Base-by-base conservation (phyloP, 1,140 invertebrate species). In the Meloidogyne exigua region DNA sequence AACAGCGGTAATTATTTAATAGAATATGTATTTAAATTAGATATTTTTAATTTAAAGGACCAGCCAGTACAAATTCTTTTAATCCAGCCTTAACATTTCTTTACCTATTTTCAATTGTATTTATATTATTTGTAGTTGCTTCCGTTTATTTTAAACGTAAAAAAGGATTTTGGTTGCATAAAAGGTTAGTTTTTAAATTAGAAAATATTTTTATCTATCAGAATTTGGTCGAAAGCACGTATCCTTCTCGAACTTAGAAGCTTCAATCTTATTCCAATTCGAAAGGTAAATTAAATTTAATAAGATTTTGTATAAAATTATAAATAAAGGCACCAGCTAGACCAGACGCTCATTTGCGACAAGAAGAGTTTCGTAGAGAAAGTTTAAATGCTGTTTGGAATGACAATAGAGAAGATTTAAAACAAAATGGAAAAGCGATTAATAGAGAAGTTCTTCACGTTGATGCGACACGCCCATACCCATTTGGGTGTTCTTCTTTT, bases 1-100 rank as follows among this genome's bases (percentile, higher is more conserved):
- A 94, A 98, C 88, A 95, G 94, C 85, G 95, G 49, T 57, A 57
- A 21, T 57, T 57, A n/a, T 57, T 57, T 7, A 21, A n/a, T n/a
- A n/a, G n/a, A n/a, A n/a, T n/a, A 49, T 18, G 15, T 18, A 21
- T n/a, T 57, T 57, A n/a, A n/a, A 7, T 32, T 2, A 12, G 7
- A n/a, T 21, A 39, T 57, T 57, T 57, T 57, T 57, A 57, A 4
- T 57, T 57, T 57, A n/a, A 4, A 57, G 49, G 95, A 1, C 95
- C 95, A 13, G 92, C 94, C 12, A 81, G 75, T 57, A 74, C 76
- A 49, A 44, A 70, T 15, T 81, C 71, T 13, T 85, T 83, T 77
- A 83, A 80, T 49, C 81, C 83, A 11, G 74, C 82, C 18, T 23
- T 83, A 12, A 79, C 80, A 28, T 39, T 83, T n/a, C 66, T 75